These are phyloP conservation scores for Philaethria dido DNA, from an alignment of 2,888 invertebrate species.

Conservation along the genomic window DNA sequence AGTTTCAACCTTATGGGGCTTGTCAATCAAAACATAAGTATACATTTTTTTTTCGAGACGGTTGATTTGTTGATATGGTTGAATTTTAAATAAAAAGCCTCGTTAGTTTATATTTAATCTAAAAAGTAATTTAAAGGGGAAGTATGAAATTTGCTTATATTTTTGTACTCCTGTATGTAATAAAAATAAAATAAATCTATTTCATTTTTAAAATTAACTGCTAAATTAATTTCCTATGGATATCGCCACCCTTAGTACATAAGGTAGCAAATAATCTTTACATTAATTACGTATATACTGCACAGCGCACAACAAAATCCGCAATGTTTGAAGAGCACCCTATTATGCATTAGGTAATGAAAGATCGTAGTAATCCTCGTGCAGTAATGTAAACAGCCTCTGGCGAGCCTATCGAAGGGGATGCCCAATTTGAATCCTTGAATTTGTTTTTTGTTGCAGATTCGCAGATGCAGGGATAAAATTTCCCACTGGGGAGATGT, in stretches of 20 bases:
- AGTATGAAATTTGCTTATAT: too few relatives aligned
- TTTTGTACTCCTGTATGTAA: too few relatives aligned
- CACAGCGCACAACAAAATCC: conserved; percentile 12
- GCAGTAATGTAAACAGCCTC: conserved; percentile 65
- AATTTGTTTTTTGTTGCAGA: conserved; percentile 49
- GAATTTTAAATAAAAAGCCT: too few relatives aligned
- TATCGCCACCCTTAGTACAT: conserved; percentile 1
- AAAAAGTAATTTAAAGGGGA: too few relatives aligned
- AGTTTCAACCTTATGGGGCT: too few relatives aligned
- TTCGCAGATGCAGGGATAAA: conserved; percentile 23
- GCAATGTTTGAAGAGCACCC: conserved; percentile 40
- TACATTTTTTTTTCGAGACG: too few relatives aligned
- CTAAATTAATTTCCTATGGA: neutral
- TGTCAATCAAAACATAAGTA: too few relatives aligned
- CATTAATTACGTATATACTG: neutral
- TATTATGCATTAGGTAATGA: conserved; percentile 66
- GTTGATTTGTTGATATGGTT: too few relatives aligned
- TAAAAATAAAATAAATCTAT: too few relatives aligned
- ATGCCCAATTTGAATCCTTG: conserved; percentile 63
- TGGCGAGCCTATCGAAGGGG: conserved; percentile 60
- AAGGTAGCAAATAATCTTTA: conserved; percentile 21
- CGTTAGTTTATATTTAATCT: too few relatives aligned
- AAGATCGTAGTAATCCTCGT: conserved; percentile 68
- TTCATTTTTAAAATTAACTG: too few relatives aligned
- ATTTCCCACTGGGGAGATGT: neutral